These are phyloP conservation scores for Corythornis madagascariensis DNA, from an alignment of 2,113 vertebrate species.

Conservation along the genomic window DNA sequence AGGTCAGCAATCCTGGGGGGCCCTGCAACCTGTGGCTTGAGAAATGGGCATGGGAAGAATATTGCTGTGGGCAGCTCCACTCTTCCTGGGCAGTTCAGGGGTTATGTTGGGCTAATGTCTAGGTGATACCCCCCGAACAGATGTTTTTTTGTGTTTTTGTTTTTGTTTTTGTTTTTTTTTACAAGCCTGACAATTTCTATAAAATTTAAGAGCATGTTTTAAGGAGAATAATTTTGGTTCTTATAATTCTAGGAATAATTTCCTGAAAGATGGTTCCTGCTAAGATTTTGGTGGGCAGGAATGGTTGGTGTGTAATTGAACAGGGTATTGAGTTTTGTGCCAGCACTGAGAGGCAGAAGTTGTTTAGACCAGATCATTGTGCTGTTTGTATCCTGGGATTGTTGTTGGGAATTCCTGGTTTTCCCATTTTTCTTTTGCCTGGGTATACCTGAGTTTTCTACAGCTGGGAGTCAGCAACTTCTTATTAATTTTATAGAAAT, in stretches of 20 bases:
- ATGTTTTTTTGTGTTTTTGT: background rate
- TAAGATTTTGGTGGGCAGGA: background rate
- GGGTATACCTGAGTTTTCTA: background rate
- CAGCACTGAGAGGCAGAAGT: background rate
- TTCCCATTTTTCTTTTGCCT: background rate
- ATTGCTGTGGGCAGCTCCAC: rapidly evolving
- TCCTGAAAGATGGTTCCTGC: background rate
- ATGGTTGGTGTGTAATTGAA: rapidly evolving
- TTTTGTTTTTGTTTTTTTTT: background rate
- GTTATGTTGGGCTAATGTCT: background rate
- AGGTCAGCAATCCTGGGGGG: background rate
- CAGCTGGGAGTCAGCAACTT: background rate
- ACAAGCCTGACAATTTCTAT: background rate
- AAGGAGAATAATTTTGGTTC: background rate
- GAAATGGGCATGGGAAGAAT: background rate
- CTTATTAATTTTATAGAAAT: slow-evolving; percentile 15
- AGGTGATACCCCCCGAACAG: background rate
- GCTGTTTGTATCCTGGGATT: background rate
- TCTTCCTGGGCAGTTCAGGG: background rate
- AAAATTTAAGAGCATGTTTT: background rate
- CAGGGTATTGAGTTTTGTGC: background rate
- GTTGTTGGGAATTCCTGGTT: background rate
- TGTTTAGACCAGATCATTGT: background rate
- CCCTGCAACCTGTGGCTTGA: background rate
- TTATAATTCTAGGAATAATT: background rate